A percentile compares a stretch with the other conserved stretches of the same genome.
phyloP scores from a whole-genome alignment of 2,113 vertebrate species.

The Thalassoma bifasciatum region DNA sequence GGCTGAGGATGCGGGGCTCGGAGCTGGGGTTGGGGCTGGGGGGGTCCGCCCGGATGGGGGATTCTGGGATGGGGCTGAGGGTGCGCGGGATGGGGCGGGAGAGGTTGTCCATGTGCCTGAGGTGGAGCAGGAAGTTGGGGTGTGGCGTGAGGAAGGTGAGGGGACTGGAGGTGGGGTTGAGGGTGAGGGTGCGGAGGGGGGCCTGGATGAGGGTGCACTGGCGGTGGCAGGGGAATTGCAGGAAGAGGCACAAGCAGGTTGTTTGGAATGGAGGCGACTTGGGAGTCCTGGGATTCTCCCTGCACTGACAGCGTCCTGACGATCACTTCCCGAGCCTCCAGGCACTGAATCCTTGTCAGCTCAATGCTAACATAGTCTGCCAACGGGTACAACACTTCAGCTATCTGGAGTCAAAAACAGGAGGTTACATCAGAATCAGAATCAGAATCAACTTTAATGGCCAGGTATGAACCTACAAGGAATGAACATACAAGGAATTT shows the following conservation, averaged over 20 bases:
- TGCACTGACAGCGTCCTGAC: constrained; percentile 93
- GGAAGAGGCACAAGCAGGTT: constrained; percentile 93
- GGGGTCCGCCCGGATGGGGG: constrained; percentile 61
- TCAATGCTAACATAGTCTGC: constrained; percentile 88
- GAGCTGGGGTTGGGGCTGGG: constrained; percentile 79
- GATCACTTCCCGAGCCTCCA: constrained; percentile 90
- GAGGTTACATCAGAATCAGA: too few species aligned
- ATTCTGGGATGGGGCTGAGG: constrained; percentile 70
- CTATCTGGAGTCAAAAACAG: constrained; percentile 83
- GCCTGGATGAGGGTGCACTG: constrained; percentile 79
- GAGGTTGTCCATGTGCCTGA: constrained; percentile 70
- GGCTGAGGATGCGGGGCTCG: constrained; percentile 79
- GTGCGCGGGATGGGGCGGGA: constrained; percentile 61
- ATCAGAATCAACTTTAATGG: too few species aligned
- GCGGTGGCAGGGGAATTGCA: constrained; percentile 66
- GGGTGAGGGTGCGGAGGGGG: constrained; percentile 73
- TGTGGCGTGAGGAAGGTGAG: constrained; percentile 65
- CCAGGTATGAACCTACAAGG: too few species aligned
- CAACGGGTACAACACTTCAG: constrained; percentile 89
- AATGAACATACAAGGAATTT: too few species aligned
- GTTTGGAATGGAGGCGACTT: constrained; percentile 85
- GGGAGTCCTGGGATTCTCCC: constrained; percentile 94
- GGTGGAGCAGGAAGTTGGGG: constrained; percentile 69
- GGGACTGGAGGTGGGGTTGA: constrained; percentile 66
- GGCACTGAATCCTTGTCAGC: constrained; percentile 85